Conservation (phyloP, 2,113 vertebrate species). For the Chaetodon auriga region DNA sequence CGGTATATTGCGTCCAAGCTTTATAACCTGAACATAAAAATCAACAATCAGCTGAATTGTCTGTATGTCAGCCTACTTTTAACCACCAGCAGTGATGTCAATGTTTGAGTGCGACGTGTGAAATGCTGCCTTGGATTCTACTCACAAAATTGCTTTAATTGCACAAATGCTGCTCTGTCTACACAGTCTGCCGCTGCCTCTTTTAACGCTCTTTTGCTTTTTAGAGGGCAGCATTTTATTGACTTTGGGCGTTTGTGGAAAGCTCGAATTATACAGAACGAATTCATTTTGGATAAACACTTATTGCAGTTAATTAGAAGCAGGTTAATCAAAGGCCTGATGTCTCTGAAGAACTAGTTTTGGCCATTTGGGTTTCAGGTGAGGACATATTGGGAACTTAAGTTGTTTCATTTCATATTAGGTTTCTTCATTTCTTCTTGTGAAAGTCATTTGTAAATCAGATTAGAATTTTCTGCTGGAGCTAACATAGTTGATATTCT, state of each 20-base stretch:
- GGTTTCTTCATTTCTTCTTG: too few species aligned
- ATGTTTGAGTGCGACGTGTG: background rate
- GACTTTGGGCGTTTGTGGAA: background rate
- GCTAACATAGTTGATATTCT: too few species aligned
- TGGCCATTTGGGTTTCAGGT: background rate
- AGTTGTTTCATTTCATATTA: too few species aligned
- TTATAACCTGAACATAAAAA: background rate
- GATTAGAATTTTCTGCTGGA: background rate
- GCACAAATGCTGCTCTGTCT: too few species aligned
- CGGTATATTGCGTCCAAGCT: background rate
- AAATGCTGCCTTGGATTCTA: background rate
- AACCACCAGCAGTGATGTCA: background rate
- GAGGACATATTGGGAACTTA: too few species aligned
- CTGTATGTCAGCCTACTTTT: background rate
- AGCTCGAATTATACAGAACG: too few species aligned
- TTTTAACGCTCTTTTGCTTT: too few species aligned
- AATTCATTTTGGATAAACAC: background rate
- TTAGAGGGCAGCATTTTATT: too few species aligned
- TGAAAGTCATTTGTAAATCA: too few species aligned
- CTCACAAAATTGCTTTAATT: background rate
- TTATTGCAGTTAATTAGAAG: background rate
- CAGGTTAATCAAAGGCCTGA: too few species aligned
- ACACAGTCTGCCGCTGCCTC: too few species aligned
- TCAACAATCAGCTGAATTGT: background rate
- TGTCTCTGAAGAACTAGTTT: too few species aligned